Evolutionary conservation across 2,113 vertebrate genomes (phyloP), one percentile per base, ranked within the genome.

Genomic region (Oncorhynchus nerka): DNA sequence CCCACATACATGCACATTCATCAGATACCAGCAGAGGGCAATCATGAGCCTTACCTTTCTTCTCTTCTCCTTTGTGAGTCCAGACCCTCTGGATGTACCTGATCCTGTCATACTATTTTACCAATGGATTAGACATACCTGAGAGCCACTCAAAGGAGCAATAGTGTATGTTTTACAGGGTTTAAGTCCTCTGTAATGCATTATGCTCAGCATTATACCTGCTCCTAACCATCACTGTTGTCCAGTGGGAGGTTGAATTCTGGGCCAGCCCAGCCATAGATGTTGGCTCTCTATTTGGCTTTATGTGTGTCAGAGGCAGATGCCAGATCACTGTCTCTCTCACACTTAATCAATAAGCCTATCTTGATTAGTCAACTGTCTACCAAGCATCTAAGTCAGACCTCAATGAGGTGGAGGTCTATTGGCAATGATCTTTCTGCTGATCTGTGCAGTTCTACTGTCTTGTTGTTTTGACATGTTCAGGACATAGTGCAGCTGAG

Each of bases 11-110:
- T n/a, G 55, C 55, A 55, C 26, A 67, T 55, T 68, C 67, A 67
- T 75, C 75, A 81, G 57, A 64, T 28, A 67, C 75, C 79, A 81
- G 71, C 69, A 81, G 79, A 77, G 79, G 79, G 79, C 68, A 73
- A 65, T 81, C 75, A 77, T 57, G 67, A 70, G 22, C 67, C 66
- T 66, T 28, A 55, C 51, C 76, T 80, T 20, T 28, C 9, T 30
- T 75, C 19, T 11, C 51, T 26, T 30, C 24, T 26, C 65, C 16
- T 28, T 24, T 39, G 59, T 22, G 66, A 15, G 49, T 4, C n/a
- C 32, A 28, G 7, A 15, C 11, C 8, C 39, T 69, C 51, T 55
- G 51, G 51, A 55, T 4, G 12, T 11, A 32, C 65, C 15, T 67
- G 65, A 28, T 30, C 28, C 66, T 34, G 26, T 7, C 28, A 34